Percentiles rank a stretch among this genome's conserved stretches.
Evolutionary conservation across 2,113 vertebrate genomes (phyloP).

Genomic region (Bothrops jararaca): DNA sequence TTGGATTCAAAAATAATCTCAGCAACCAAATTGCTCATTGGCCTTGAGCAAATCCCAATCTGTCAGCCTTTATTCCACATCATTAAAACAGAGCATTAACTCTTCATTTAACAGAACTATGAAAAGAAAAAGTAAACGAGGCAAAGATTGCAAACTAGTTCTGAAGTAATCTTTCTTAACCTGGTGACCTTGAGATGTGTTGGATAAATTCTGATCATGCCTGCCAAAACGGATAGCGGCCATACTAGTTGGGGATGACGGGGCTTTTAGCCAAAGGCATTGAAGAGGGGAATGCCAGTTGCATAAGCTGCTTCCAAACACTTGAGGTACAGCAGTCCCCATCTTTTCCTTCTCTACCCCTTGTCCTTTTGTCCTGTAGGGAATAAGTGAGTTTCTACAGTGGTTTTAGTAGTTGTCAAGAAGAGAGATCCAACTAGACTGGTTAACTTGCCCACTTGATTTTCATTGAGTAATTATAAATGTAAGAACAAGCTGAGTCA

Average conservation of each 20-base stretch:
- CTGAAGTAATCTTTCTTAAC: too few relatives aligned
- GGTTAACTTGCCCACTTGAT: background rate
- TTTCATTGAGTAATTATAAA: conserved; percentile 26
- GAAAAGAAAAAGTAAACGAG: background rate
- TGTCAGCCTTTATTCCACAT: background rate
- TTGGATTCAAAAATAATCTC: conserved; percentile 6
- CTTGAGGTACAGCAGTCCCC: background rate
- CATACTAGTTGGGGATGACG: background rate
- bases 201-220: background rate
- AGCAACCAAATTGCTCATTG: background rate
- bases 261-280: background rate
- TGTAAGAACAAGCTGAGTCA: conserved; percentile 33
- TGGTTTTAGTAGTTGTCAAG: background rate
- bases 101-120: background rate
- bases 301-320: background rate
- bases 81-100: conserved; percentile 8
- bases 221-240: background rate
- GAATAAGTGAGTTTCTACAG: background rate
- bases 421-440: background rate
- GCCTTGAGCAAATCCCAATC: conserved; percentile 6
- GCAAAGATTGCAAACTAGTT: background rate
- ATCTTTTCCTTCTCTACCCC: background rate
- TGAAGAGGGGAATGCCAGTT: background rate
- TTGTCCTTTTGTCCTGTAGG: background rate
- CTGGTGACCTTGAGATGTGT: background rate